Evolutionary conservation across 2,797 vertebrate species (phyloP).

Genomic region (Clarias platycephalus): DNA sequence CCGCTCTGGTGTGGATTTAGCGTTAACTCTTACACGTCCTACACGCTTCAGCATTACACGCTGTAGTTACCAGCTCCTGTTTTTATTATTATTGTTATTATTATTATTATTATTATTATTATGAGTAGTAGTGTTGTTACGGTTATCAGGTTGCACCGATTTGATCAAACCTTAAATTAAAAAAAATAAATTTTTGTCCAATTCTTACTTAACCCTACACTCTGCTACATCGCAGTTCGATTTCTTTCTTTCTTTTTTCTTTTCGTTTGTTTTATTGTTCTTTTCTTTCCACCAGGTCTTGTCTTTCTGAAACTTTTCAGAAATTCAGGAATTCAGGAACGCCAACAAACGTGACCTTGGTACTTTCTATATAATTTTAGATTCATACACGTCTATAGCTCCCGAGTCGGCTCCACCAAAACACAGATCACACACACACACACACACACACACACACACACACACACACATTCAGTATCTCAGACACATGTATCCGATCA

Average conservation of each 20-base stretch:
- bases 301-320: not conserved
- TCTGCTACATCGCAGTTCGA: not conserved
- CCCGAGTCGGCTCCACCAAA: not conserved
- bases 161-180: not conserved
- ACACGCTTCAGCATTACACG: not conserved
- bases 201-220: not conserved
- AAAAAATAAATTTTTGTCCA: not conserved
- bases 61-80: not conserved
- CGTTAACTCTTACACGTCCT: not conserved
- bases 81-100: not conserved
- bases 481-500: conserved; percentile 25
- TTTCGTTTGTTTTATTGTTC: not conserved
- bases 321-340: not conserved
- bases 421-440: not conserved
- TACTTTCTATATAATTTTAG: not conserved
- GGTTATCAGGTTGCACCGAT: not conserved
- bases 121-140: not conserved
- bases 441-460: not conserved
- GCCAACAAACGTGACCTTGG: conserved; percentile 9
- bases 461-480: conserved; percentile 9
- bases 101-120: not conserved
- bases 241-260: not conserved
- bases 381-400: too few species aligned
- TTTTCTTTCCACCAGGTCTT: not conserved
- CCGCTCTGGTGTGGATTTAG: not conserved